These are phyloP conservation scores for Idaea biselata DNA, from an alignment of 2,888 invertebrate species.

Conservation along the genomic window DNA sequence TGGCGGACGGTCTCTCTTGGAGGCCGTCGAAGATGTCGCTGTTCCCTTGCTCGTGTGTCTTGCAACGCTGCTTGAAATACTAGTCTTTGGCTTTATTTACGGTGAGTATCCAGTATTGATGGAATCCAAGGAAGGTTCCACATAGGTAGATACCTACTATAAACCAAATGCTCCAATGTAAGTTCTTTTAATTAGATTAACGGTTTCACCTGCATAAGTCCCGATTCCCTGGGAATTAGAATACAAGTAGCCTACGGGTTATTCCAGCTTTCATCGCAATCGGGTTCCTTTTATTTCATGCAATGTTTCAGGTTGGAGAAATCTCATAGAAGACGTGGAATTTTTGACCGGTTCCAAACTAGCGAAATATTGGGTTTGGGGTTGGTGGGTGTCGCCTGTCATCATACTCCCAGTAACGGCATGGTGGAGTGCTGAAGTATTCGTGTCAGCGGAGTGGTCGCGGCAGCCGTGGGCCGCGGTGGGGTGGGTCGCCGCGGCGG, in stretches of 20 bases:
- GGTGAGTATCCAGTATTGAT: conserved; percentile 38
- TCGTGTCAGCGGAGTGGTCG: conserved; percentile 36
- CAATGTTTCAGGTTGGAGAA: conserved; percentile 51
- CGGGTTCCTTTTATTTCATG: too few relatives aligned
- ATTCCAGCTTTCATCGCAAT: too few relatives aligned
- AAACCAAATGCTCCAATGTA: too few relatives aligned
- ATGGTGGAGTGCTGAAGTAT: conserved; percentile 52
- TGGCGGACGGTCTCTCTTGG: conserved; percentile 41
- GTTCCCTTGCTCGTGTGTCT: conserved; percentile 51
- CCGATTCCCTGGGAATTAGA: too few relatives aligned
- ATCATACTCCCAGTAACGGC: conserved; percentile 37
- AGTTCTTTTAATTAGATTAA: too few relatives aligned
- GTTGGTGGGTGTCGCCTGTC: conserved; percentile 54
- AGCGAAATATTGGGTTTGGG: conserved; percentile 50
- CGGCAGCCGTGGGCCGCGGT: conserved; percentile 42
- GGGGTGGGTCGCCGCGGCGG: conserved; percentile 31
- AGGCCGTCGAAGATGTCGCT: conserved; percentile 48
- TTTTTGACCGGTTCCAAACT: conserved; percentile 52
- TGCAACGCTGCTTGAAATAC: conserved; percentile 52
- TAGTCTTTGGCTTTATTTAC: conserved; percentile 60
- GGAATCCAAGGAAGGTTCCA: too few relatives aligned
- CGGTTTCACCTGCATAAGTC: too few relatives aligned
- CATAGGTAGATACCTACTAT: too few relatives aligned
- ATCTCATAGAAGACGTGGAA: conserved; percentile 58
- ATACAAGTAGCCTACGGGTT: too few relatives aligned